A percentile compares a stretch with the other conserved stretches of the same genome.
These are phyloP conservation scores for Oncorhynchus clarkii DNA, from an alignment of 2,113 vertebrate species.

Conservation along the genomic window DNA sequence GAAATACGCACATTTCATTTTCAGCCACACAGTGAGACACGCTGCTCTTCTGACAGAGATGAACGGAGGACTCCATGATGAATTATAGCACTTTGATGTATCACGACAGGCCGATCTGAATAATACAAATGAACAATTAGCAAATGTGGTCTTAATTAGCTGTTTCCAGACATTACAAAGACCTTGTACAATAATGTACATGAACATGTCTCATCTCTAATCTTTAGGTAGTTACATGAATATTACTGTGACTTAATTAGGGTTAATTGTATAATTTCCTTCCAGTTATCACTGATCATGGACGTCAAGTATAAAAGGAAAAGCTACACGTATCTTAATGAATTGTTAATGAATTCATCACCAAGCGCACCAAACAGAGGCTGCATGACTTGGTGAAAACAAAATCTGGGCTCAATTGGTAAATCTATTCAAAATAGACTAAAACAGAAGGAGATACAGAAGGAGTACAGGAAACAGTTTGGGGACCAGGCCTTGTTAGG, in stretches of 20 bases:
- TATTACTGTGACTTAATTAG: conserved; percentile 68
- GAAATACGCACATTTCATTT: conserved; percentile 70
- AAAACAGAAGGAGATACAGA: neutral
- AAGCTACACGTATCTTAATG: conserved; percentile 43
- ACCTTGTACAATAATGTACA: conserved; percentile 54
- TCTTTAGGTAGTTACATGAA: conserved; percentile 56
- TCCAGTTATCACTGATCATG: conserved; percentile 52
- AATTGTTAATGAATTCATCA: conserved; percentile 36
- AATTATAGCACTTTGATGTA: conserved; percentile 64
- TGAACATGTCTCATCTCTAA: conserved; percentile 48
- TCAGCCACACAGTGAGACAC: conserved; percentile 47
- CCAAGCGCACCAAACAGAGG: conserved; percentile 27
- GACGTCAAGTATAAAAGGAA: conserved; percentile 53
- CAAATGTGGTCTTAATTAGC: conserved; percentile 69
- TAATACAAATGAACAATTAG: conserved; percentile 75
- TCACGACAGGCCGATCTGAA: conserved; percentile 65
- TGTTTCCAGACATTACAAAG: conserved; percentile 56
- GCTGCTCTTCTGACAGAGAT: conserved; percentile 60
- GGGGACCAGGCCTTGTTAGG: conserved; percentile 24
- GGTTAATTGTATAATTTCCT: conserved; percentile 69
- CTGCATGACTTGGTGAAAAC: conserved; percentile 18
- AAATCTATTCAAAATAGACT: conserved; percentile 28
- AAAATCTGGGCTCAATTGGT: conserved; percentile 7
- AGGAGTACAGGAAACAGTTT: neutral
- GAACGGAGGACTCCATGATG: conserved; percentile 54